Percentiles rank a stretch among this genome's conserved stretches.
Conservation (phyloP, 2,113 vertebrate species). For the Lycaon pictus region DNA sequence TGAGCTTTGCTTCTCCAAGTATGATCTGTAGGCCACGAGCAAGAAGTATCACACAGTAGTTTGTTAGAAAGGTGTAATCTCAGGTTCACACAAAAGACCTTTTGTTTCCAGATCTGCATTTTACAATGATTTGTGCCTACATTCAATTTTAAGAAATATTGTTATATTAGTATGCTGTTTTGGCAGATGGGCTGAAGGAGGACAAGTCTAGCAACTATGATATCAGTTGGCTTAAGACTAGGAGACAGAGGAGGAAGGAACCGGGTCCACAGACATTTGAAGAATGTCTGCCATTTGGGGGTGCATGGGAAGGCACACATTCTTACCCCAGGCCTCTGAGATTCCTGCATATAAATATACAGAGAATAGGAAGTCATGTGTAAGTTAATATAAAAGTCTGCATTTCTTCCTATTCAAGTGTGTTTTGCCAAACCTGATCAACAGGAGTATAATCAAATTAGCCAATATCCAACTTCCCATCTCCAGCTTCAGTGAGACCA, state of each 20-base stretch:
- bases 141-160: neutral
- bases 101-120: neutral
- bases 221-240: neutral
- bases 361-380: neutral
- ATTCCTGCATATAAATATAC: constrained; percentile 35
- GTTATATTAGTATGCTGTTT: too few relatives aligned
- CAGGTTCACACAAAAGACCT: neutral
- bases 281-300: neutral
- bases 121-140: neutral
- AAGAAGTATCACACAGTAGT: neutral
- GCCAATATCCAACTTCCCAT: neutral
- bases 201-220: neutral
- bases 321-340: neutral
- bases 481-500: neutral
- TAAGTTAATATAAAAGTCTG: neutral
- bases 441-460: neutral
- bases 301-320: neutral
- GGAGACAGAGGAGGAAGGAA: neutral
- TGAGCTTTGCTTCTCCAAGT: neutral
- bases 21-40: neutral
- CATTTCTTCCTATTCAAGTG: neutral
- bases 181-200: neutral
- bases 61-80: neutral
- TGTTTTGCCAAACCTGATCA: neutral
- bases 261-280: neutral